Evolutionary conservation across 2,797 vertebrate species (phyloP), one percentile per base, ranked within the genome.

Genomic region (Poeciliopsis paucimaculata): DNA sequence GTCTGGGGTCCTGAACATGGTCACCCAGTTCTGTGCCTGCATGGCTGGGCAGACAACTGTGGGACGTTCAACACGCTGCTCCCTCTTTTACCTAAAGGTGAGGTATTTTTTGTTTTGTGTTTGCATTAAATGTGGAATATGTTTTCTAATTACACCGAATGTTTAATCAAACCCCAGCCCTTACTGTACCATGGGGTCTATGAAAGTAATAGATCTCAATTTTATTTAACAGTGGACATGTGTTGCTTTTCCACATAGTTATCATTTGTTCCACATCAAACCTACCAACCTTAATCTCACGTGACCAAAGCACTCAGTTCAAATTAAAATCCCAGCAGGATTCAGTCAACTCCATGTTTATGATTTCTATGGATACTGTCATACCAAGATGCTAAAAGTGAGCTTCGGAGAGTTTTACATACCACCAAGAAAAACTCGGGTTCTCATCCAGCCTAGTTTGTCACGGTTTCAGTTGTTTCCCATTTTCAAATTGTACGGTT

Each of bases 31-130:
- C 88, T 97, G 20, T 97, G 96, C 82, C 89, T 97, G 80, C 96
- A 96, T 0, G 95, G 96, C 68, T 97, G 96, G 96, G 84, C 96
- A 45, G 96, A 97, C 87, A 96, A 97, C 76, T 93, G 95, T 31
- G 96, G 95, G 3, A 89, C 96, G 13, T 97, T 97, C 18, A 87
- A 95, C 79, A 94, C 71, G 15, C 92, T 98, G 28, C 92, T 97
- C 78, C 96, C 96, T 2, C 93, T 96, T 66, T 92, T 97, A 3
- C 95, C 95, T 0, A 90, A 93, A 94, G 95, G 96, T 96, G 78
- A 83, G 26, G 12, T 2, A 12, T 26, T 43, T 9, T 26, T 31
- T 62, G 36, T 41, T 2, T 39, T 9, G 34, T 77, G 16, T 13
- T 41, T 39, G 13, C 7, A 2, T 45, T 70, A 12, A 39, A 31